Conservation (phyloP, 2,113 vertebrate species). For the Crotalus horridus region DNA sequence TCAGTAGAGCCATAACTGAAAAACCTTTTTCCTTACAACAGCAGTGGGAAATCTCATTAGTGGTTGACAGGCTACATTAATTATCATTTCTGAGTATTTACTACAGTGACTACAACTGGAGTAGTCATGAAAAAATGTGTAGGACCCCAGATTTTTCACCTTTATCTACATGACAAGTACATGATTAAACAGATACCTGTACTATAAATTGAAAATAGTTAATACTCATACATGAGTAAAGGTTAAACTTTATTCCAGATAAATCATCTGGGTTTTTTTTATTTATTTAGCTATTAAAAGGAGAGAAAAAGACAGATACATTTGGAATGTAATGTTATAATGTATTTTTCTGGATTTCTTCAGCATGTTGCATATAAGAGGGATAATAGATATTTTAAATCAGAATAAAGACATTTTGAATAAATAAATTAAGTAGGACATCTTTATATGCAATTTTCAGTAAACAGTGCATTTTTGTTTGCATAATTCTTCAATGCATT, state of each 20-base stretch:
- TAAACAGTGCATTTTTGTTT: background rate
- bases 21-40: background rate
- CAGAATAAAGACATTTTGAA: background rate
- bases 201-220: background rate
- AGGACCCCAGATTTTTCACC: background rate
- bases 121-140: background rate
- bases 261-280: background rate
- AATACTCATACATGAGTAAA: background rate
- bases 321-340: background rate
- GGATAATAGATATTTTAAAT: background rate
- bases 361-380: background rate
- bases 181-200: background rate
- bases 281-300: background rate
- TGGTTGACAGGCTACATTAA: background rate
- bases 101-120: background rate
- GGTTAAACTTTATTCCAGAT: background rate
- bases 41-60: background rate
- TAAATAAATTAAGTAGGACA: background rate
- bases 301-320: background rate
- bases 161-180: background rate
- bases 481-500: background rate
- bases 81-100: background rate
- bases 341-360: background rate
- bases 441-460: background rate
- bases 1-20: background rate